Conservation (phyloP, 2,113 vertebrate species). For the Charina bottae region DNA sequence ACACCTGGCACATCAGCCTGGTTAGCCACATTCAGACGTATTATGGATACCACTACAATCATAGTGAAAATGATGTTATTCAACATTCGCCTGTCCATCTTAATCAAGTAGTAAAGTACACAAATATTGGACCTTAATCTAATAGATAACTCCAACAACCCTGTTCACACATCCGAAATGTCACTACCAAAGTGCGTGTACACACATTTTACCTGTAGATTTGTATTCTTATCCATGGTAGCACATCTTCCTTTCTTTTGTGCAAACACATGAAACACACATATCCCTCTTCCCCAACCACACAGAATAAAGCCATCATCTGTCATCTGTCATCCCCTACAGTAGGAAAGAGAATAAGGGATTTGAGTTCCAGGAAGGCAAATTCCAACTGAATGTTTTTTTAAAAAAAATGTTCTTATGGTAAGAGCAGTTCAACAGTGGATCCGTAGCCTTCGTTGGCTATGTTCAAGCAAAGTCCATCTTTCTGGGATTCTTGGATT, state of each 20-base stretch:
- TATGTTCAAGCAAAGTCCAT: background rate
- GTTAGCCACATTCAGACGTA: background rate
- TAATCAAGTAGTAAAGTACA: background rate
- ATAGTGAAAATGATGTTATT: background rate
- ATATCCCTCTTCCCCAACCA: background rate
- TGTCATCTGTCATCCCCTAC: background rate
- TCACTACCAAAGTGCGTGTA: background rate
- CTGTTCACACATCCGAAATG: background rate
- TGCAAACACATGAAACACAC: background rate
- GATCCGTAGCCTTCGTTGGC: background rate
- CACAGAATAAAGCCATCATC: background rate
- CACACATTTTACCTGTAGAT: background rate
- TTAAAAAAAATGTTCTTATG: background rate
- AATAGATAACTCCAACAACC: background rate
- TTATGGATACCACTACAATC: fast-evolving
- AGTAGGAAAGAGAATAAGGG: too few relatives aligned
- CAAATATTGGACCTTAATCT: background rate
- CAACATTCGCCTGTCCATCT: constrained; percentile 1
- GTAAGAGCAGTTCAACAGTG: background rate
- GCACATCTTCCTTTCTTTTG: background rate
- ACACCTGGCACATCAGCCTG: background rate
- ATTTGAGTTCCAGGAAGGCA: too few relatives aligned
- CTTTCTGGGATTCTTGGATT: background rate
- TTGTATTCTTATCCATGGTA: background rate
- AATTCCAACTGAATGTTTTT: too few relatives aligned